phyloP scores from a whole-genome alignment of 2,113 vertebrate species.

The Emydocephalus ijimae region DNA sequence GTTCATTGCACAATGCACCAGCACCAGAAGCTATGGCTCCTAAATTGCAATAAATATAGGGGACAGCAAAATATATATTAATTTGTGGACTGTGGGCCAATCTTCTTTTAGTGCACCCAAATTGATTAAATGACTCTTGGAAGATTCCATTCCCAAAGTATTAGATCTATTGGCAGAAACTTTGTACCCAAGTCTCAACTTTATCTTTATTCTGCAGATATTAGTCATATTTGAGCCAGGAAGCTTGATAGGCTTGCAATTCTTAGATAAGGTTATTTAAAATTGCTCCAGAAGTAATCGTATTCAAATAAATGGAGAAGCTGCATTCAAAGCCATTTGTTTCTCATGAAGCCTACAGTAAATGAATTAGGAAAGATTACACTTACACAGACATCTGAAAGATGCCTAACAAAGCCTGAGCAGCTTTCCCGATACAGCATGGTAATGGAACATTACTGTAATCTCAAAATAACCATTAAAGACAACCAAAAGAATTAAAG shows the following conservation, averaged over 20 bases:
- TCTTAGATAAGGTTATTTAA: conserved; percentile 20
- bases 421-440: neutral
- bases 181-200: neutral
- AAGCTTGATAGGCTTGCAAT: conserved; percentile 11
- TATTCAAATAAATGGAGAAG: conserved; percentile 53
- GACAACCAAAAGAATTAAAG: neutral
- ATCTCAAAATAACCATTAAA: neutral
- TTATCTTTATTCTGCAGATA: neutral
- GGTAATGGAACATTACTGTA: neutral
- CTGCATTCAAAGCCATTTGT: conserved; percentile 55
- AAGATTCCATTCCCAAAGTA: neutral
- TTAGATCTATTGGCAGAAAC: neutral
- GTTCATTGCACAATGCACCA: neutral
- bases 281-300: conserved; percentile 48
- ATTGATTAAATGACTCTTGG: neutral
- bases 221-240: neutral
- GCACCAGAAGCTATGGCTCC: neutral
- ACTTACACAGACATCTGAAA: conserved; percentile 1
- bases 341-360: conserved; percentile 51
- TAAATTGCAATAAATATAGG: neutral
- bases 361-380: conserved; percentile 46
- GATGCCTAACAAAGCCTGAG: neutral
- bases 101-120: neutral
- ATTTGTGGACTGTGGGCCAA: neutral
- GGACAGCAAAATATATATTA: neutral